Evolutionary conservation across 2,797 vertebrate species (phyloP), one percentile per base, ranked within the genome.

Genomic region (Alectoris magna): DNA sequence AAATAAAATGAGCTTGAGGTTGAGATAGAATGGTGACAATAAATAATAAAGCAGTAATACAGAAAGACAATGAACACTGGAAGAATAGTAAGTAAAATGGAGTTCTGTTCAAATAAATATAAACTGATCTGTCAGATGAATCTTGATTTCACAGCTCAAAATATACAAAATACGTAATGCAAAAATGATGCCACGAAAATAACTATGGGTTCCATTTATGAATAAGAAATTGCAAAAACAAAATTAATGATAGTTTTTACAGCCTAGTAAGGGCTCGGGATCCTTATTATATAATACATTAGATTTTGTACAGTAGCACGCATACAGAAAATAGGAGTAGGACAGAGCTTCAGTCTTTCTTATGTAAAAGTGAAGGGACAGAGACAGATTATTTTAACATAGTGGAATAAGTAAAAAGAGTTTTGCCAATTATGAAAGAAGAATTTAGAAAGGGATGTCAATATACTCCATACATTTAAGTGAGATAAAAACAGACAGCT

Each of bases 1-100:
- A 74, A 87, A 26, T n/a, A 55, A 29, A 85, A 71, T 72, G 22
- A 91, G 13, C 10, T 79, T 24, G 27, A 80, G 5, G 29, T 18
- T 96, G 62, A 58, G n/a, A 56, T 39, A 85, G 70, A 87, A 90
- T 18, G 23, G 24, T 56, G 84, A 94, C 41, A 88, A 22, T 51
- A 92, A 96, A 84, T 63, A 89, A 73, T n/a, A 82, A 22, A 7
- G 18, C 19, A 94, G 48, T 78, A 91, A 76, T 48, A 70, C 23
- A 83, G 38, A 55, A 66, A 67, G 38, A 11, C 43, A 82, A 85
- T 84, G 31, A 91, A 49, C 15, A 11, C 11, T 83, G 24, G 17
- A 87, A 79, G 59, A 94, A 51, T 62, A 93, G 72, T 80, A 14
- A 46, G 31, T 88, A 39, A 79, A 92, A 90, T 84, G 14, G 31